phyloP scores from a whole-genome alignment of 2,797 vertebrate species.

The Paguma larvata region DNA sequence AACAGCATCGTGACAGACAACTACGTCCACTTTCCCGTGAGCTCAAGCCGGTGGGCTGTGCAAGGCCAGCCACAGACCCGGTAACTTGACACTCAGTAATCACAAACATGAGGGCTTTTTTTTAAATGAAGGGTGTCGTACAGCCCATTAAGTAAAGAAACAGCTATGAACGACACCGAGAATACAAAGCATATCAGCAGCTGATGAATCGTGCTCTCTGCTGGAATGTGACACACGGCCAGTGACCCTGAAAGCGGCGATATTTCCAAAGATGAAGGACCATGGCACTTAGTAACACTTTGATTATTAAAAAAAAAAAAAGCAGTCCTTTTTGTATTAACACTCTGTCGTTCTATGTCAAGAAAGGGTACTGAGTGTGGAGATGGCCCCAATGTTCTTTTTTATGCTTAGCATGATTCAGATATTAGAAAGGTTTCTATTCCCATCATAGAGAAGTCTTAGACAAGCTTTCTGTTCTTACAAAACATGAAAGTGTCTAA shows the following conservation, averaged over 20 bases:
- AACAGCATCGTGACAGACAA: neutral
- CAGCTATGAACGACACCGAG: neutral
- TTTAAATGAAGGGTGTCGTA: neutral
- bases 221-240: neutral
- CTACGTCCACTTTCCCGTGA: neutral
- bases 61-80: neutral
- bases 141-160: constrained; percentile 36
- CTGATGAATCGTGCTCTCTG: neutral
- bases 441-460: neutral
- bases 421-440: constrained; percentile 15
- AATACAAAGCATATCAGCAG: neutral
- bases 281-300: neutral
- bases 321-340: neutral
- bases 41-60: neutral
- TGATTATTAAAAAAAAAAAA: neutral
- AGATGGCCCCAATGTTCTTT: constrained; percentile 36
- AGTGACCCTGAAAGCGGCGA: neutral
- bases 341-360: neutral
- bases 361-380: neutral
- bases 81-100: neutral
- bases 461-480: neutral
- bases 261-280: constrained; percentile 31
- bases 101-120: neutral
- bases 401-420: neutral
- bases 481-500: neutral